Conservation (phyloP, 2,113 vertebrate species). For the Lathamus discolor region DNA sequence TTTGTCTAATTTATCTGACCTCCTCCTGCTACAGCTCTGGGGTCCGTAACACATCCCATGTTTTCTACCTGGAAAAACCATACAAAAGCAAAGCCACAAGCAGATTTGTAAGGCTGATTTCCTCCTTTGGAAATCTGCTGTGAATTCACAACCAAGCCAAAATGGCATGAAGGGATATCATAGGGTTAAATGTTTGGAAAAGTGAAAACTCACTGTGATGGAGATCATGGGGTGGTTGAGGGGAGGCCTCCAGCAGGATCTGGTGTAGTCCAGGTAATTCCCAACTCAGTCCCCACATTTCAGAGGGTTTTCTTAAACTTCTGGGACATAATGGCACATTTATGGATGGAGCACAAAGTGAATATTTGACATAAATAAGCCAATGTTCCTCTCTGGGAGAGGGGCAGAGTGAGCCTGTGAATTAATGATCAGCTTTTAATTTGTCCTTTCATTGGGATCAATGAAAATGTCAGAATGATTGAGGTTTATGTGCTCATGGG, state of each 20-base stretch:
- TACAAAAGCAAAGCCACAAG: neutral
- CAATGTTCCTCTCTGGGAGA: neutral
- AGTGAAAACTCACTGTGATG: neutral
- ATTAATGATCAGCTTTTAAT: slow-evolving; percentile 59
- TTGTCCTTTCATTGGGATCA: slow-evolving; percentile 40
- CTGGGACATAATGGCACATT: neutral
- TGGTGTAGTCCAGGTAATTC: neutral
- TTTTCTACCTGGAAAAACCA: neutral
- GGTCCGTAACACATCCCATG: neutral
- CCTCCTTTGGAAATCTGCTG: neutral
- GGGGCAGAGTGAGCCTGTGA: neutral
- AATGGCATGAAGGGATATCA: neutral
- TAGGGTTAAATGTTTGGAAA: neutral
- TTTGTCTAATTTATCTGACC: neutral
- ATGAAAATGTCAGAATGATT: slow-evolving; percentile 51
- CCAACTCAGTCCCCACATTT: neutral
- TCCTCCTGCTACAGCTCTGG: neutral
- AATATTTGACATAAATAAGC: slow-evolving; percentile 21
- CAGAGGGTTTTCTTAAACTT: neutral
- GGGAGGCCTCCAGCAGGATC: neutral
- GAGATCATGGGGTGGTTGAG: neutral
- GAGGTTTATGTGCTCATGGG: slow-evolving; percentile 11
- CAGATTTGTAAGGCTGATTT: neutral
- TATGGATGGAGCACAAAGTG: neutral
- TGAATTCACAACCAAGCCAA: neutral